A percentile compares a stretch with the other conserved stretches of the same genome.
phyloP scores from a whole-genome alignment of 2,113 vertebrate genomes.

The Tetraodon nigroviridis region DNA sequence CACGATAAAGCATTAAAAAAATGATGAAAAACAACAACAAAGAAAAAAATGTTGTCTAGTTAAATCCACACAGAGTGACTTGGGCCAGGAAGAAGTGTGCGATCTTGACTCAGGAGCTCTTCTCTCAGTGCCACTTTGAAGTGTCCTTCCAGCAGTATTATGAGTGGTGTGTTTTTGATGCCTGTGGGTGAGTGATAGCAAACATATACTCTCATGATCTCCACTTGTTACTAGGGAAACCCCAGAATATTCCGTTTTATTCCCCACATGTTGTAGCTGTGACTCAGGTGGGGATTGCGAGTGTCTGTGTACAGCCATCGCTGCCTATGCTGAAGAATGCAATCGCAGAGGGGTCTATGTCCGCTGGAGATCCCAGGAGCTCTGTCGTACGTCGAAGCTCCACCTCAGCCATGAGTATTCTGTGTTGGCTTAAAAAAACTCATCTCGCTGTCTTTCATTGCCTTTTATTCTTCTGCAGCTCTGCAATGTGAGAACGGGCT shows the following conservation, averaged over 20 bases:
- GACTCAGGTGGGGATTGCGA: constrained; percentile 87
- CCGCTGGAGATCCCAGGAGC: constrained; percentile 86
- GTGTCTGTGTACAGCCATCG: constrained; percentile 87
- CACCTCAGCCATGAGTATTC: neutral
- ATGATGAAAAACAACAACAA: too few relatives aligned
- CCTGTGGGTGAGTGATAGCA: constrained; percentile 80
- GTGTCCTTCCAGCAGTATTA: constrained; percentile 84
- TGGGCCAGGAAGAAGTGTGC: constrained; percentile 82
- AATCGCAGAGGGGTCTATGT: constrained; percentile 72
- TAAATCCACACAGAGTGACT: constrained; percentile 73
- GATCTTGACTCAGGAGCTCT: constrained; percentile 75
- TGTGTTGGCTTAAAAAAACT: neutral
- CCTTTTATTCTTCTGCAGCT: constrained; percentile 62
- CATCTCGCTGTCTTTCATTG: neutral
- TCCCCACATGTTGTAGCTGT: constrained; percentile 56
- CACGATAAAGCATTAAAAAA: neutral
- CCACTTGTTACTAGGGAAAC: neutral
- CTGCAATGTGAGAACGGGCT: constrained; percentile 85
- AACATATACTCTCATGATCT: neutral
- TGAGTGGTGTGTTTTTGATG: constrained; percentile 87
- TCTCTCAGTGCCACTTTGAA: constrained; percentile 74
- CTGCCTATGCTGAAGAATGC: constrained; percentile 84
- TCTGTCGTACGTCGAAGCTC: constrained; percentile 78
- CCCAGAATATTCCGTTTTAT: neutral
- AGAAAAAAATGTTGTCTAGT: constrained; percentile 32